These are phyloP conservation scores for Phyllotreta striolata DNA, from an alignment of 2,888 invertebrate genomes.

Conservation along the genomic window DNA sequence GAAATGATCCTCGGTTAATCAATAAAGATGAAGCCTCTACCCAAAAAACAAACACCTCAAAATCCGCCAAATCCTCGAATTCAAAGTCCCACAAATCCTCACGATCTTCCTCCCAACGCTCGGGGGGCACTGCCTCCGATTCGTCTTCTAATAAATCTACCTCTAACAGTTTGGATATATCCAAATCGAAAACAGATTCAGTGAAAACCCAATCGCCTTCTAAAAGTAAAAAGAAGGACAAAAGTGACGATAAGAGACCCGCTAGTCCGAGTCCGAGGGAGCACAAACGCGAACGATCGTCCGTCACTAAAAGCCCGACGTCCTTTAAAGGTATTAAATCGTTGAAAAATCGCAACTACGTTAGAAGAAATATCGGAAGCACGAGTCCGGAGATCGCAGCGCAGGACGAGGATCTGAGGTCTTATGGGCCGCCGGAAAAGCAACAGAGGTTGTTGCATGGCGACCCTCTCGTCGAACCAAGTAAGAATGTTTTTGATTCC, in stretches of 20 bases:
- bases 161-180: slow-evolving; percentile 52
- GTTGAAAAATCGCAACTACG: slow-evolving; percentile 70
- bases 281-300: slow-evolving; percentile 43
- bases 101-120: slow-evolving; percentile 27
- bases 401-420: slow-evolving; percentile 59
- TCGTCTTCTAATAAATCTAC: slow-evolving; percentile 43
- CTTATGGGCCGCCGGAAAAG: slow-evolving; percentile 59
- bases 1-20: slow-evolving; percentile 60
- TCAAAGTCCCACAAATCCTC: slow-evolving; percentile 45
- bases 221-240: slow-evolving; percentile 49
- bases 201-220: slow-evolving; percentile 48
- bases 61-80: slow-evolving; percentile 49
- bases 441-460: slow-evolving; percentile 51
- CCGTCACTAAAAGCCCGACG: slow-evolving; percentile 33
- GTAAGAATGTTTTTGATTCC: slow-evolving; percentile 59
- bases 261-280: slow-evolving; percentile 41
- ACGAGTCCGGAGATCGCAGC: slow-evolving; percentile 65
- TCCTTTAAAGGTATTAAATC: slow-evolving; percentile 68
- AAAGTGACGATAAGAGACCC: slow-evolving; percentile 45
- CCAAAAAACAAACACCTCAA: slow-evolving; percentile 47
- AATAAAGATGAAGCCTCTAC: slow-evolving; percentile 56
- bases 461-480: slow-evolving; percentile 58
- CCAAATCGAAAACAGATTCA: slow-evolving; percentile 56
- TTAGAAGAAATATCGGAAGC: slow-evolving; percentile 69
- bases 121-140: slow-evolving; percentile 35